Percentiles rank a stretch among this genome's conserved stretches.
Evolutionary conservation across 2,113 vertebrate genomes (phyloP).

Genomic region (Galbula dea): DNA sequence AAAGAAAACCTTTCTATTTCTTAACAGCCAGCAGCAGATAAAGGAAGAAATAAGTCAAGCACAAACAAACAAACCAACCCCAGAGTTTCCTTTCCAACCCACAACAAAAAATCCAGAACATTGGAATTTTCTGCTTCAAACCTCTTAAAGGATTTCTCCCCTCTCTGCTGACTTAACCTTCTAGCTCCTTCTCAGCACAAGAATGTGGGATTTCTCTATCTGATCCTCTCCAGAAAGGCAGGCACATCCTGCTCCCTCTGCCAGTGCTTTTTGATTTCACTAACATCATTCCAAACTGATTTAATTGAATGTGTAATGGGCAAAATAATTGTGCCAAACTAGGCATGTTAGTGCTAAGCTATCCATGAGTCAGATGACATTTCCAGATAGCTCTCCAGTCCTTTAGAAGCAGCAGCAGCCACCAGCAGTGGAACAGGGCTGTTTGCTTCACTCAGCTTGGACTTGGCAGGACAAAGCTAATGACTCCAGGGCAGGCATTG

Average conservation of each 20-base stretch:
- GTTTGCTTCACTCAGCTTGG: not conserved
- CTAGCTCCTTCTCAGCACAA: not conserved
- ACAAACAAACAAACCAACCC: too few relatives aligned
- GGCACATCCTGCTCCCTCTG: not conserved
- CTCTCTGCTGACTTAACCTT: not conserved
- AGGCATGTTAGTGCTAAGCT: not conserved
- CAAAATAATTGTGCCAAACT: not conserved
- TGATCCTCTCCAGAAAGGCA: not conserved
- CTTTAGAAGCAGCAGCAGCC: not conserved
- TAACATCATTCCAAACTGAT: not conserved
- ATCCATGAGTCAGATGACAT: not conserved
- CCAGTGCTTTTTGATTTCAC: not conserved
- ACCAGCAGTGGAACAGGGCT: not conserved
- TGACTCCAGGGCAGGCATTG: too few relatives aligned
- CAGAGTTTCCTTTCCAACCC: not conserved
- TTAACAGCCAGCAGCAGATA: not conserved
- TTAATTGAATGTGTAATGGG: not conserved
- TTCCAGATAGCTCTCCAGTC: not conserved
- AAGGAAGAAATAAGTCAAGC: not conserved
- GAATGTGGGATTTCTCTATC: not conserved
- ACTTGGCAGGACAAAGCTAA: not conserved
- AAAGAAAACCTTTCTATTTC: not conserved
- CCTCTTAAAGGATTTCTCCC: not conserved
- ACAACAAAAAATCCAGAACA: not conserved
- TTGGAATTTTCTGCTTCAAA: not conserved